Evolutionary conservation across 2,797 vertebrate genomes (phyloP).

Genomic region (Oreortyx pictus): DNA sequence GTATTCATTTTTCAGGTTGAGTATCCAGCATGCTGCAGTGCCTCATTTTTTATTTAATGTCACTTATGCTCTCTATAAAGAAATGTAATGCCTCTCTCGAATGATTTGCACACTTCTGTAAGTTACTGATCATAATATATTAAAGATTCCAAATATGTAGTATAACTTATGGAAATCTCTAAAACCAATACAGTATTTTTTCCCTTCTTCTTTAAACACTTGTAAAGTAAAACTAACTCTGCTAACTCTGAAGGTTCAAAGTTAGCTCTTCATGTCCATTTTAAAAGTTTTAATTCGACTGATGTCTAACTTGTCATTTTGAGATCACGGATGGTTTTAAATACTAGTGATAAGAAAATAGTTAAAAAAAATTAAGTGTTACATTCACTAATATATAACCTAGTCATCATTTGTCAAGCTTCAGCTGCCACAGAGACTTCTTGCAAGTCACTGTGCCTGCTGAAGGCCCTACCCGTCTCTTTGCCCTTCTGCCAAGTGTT

Average conservation of each 20-base stretch:
- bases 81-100: not conserved
- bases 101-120: not conserved
- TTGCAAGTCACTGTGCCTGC: not conserved
- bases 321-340: not conserved
- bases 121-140: not conserved
- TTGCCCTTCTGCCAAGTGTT: slow-evolving; percentile 28
- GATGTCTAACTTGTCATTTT: not conserved
- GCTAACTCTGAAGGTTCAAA: too few relatives aligned
- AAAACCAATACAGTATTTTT: not conserved
- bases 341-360: not conserved
- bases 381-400: not conserved
- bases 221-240: too few relatives aligned
- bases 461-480: not conserved
- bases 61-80: not conserved
- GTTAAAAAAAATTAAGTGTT: not conserved
- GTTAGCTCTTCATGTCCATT: not conserved
- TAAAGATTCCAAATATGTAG: not conserved
- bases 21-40: rapidly evolving
- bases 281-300: not conserved
- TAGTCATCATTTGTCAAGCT: not conserved
- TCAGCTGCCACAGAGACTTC: not conserved
- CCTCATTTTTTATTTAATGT: not conserved
- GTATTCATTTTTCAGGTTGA: not conserved
- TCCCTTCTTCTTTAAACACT: too few relatives aligned
- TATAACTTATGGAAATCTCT: not conserved